Evolutionary conservation across 2,113 vertebrate species (phyloP), one percentile per base, ranked within the genome.

Genomic region (Passer domesticus): DNA sequence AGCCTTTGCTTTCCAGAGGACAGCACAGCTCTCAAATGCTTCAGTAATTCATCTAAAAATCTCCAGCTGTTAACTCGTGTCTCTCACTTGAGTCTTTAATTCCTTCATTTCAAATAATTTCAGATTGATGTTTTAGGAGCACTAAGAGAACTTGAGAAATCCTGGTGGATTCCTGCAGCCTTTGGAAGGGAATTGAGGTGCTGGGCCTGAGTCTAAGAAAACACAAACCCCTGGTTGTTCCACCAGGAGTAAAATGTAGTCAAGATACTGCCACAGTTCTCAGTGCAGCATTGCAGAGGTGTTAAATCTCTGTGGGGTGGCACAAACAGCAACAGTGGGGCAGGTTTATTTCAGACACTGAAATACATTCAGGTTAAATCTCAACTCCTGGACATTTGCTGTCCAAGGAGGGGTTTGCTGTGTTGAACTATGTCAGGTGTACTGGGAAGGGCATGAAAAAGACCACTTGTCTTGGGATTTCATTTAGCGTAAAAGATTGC

Each of bases 371-470:
- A 4, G 37, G 3, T 19, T 69, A 52, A 41, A 27, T 21, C 23
- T n/a, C 27, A 44, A 66, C 83, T 87, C 25, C 70, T 84, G 13
- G 21, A 7, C 0, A 0, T 62, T 85, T 87, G 25, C 74, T 84
- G 3, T 14, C 46, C 30, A 56, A 44, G 44, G 62, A 81, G 41
- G 10, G 7, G 4, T 82, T 87, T 90, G 46, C 37, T 73, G 2
- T 19, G 13, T 39, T 88, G 8, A 75, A 2, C 28, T 39, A 0
- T 12, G 12, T 37, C 1, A 5, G 60, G 24, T 67, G 14, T n/a
- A 2, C 35, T 63, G 47, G 59, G 31, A 56, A 31, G 76, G 39
- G 13, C 17, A 33, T 12, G 31, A 19, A 44, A 84, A 89, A 13
- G 0, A 0, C 19, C 14, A 24, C 11, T 50, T 87, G 20, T 62